A percentile compares a stretch with the other conserved stretches of the same genome.
Evolutionary conservation across 1,140 invertebrate species (phyloP).

Genomic region (Diorhabda elongata): DNA sequence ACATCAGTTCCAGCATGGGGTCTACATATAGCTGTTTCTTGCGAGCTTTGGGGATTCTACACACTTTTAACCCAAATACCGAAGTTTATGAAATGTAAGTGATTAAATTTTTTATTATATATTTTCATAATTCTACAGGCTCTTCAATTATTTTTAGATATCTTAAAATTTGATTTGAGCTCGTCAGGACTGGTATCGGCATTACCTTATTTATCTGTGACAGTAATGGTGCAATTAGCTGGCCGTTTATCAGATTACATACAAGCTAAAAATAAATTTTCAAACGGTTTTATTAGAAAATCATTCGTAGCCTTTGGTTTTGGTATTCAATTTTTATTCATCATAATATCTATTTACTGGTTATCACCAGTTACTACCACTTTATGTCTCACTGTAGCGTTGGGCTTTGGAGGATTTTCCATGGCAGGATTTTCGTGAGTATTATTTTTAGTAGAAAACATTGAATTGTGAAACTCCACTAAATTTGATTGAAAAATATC

Average conservation of each 20-base stretch:
- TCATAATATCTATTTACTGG: constrained; percentile 74
- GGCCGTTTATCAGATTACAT: constrained; percentile 79
- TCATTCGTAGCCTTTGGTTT: constrained; percentile 76
- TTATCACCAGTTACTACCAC: constrained; percentile 64
- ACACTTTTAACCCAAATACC: constrained; percentile 86
- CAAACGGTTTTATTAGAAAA: constrained; percentile 70
- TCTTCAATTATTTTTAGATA: constrained; percentile 1
- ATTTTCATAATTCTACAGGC: background rate
- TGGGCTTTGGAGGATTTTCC: constrained; percentile 83
- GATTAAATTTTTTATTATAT: background rate
- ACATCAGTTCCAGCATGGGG: constrained; percentile 76
- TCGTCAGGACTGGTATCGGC: constrained; percentile 78
- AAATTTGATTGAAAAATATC: background rate
- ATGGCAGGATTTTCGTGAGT: constrained; percentile 81
- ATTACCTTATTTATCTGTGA: constrained; percentile 83
- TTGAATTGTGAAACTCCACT: background rate
- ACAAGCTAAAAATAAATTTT: constrained; percentile 58
- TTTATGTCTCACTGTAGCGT: constrained; percentile 74
- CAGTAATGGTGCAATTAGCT: constrained; percentile 69
- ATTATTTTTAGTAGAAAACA: background rate
- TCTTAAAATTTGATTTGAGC: constrained; percentile 52
- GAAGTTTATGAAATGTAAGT: constrained; percentile 75
- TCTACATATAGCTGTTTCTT: constrained; percentile 71
- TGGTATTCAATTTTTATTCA: constrained; percentile 76
- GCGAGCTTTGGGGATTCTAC: constrained; percentile 89